A percentile compares a stretch with the other conserved stretches of the same genome.
These are phyloP conservation scores for Caenorhabditis plicata DNA, from an alignment of 2,888 invertebrate species.

Conservation along the genomic window DNA sequence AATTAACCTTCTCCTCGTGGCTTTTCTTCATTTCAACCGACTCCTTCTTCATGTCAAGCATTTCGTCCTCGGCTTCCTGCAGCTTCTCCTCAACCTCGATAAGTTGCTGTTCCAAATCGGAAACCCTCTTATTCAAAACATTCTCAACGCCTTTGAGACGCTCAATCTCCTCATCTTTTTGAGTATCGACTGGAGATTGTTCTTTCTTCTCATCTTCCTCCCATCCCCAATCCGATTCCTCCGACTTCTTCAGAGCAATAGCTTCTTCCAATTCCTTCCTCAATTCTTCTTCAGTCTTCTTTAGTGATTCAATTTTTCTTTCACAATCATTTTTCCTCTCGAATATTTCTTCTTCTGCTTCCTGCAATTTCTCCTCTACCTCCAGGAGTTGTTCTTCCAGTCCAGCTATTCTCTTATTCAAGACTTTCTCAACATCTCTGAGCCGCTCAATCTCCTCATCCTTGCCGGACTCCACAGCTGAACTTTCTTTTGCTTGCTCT, in stretches of 20 bases:
- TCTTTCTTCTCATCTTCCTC: slow-evolving; percentile 6
- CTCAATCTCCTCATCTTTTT: slow-evolving; percentile 4
- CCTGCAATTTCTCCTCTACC: slow-evolving; percentile 29
- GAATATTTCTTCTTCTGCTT: slow-evolving; percentile 22
- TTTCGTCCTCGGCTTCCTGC: slow-evolving; percentile 8
- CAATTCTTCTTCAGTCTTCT: too few relatives aligned
- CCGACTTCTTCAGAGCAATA: too few relatives aligned
- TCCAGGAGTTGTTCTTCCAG: slow-evolving; percentile 37
- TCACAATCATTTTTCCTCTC: slow-evolving; percentile 6
- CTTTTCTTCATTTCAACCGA: background rate
- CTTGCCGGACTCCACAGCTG: background rate
- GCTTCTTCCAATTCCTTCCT: too few relatives aligned
- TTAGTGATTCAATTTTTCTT: too few relatives aligned
- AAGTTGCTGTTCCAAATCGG: slow-evolving; percentile 7
- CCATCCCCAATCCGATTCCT: too few relatives aligned
- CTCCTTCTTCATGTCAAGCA: slow-evolving; percentile 3
- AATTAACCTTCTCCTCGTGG: background rate
- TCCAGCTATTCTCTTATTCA: slow-evolving; percentile 30
- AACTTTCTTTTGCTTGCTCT: slow-evolving; percentile 1
- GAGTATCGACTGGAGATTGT: background rate
- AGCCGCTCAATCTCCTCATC: slow-evolving; percentile 7
- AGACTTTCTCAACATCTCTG: slow-evolving; percentile 27
- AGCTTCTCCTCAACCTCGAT: slow-evolving; percentile 9
- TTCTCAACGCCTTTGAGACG: slow-evolving; percentile 11
- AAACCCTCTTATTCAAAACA: slow-evolving; percentile 8